A percentile compares a stretch with the other conserved stretches of the same genome.
Conservation (phyloP, 1,140 invertebrate species). For the Halictus rubicundus region DNA sequence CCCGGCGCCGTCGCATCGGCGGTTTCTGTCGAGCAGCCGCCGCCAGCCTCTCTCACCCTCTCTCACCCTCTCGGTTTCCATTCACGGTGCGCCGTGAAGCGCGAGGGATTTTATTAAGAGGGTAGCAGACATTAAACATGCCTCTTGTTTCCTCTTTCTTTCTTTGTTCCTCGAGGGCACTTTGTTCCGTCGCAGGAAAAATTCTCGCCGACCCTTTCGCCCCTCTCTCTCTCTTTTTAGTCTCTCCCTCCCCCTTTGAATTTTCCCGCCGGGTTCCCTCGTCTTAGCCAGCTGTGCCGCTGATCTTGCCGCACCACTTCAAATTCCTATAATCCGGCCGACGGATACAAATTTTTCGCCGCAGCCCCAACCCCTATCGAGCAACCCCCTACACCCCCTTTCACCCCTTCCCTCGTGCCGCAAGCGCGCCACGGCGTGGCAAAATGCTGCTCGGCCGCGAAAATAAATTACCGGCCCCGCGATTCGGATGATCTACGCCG, state of each 20-base stretch:
- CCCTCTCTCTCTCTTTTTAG: background rate
- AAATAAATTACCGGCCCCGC: conserved; percentile 35
- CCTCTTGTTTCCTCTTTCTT: conserved; percentile 39
- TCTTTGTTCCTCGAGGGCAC: conserved; percentile 37
- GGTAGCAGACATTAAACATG: conserved; percentile 58
- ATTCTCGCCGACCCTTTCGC: background rate
- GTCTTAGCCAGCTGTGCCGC: background rate
- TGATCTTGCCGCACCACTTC: background rate
- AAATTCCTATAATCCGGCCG: background rate
- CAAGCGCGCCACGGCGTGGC: background rate
- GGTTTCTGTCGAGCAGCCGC: conserved; percentile 21
- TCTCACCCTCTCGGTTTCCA: conserved; percentile 56
- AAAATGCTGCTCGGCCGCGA: conserved; percentile 16
- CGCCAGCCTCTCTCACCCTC: conserved; percentile 12
- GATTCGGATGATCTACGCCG: conserved; percentile 33
- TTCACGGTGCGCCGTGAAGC: conserved; percentile 71
- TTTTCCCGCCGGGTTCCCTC: background rate
- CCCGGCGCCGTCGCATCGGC: conserved; percentile 1
- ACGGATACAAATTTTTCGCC: conserved; percentile 41
- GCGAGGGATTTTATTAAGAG: conserved; percentile 69
- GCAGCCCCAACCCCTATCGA: background rate
- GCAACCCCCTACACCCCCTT: no score
- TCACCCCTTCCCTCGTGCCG: no score
- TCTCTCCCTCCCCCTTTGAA: background rate
- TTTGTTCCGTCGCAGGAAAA: conserved; percentile 23